These are phyloP conservation scores for Hypomecis punctinalis DNA, from an alignment of 2,888 invertebrate genomes.

Conservation along the genomic window DNA sequence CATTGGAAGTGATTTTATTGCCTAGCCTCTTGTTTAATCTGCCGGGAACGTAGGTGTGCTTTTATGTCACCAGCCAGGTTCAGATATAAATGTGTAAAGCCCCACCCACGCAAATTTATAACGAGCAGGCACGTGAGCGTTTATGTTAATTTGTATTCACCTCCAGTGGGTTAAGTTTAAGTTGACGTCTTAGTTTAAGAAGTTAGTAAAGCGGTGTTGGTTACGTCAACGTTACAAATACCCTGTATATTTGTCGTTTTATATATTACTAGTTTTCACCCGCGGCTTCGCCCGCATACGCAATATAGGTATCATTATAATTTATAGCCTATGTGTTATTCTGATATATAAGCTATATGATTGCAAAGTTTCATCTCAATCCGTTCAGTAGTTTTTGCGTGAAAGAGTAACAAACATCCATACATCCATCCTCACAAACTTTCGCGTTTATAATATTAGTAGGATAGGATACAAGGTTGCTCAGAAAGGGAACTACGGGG, in stretches of 20 bases:
- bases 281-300: no score
- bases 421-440: no score
- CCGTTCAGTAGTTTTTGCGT: no score
- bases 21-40: constrained; percentile 12
- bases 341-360: no score
- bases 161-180: constrained; percentile 27
- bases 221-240: not conserved
- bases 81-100: constrained; percentile 20
- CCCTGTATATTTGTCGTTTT: not conserved
- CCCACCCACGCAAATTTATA: constrained; percentile 29
- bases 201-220: constrained; percentile 1
- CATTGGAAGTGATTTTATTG: constrained; percentile 16
- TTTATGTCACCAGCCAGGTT: constrained; percentile 12
- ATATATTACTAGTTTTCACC: no score
- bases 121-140: constrained; percentile 21
- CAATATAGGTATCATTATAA: no score
- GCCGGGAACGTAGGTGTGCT: constrained; percentile 20
- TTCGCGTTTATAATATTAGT: no score
- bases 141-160: constrained; percentile 33
- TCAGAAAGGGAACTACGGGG: no score
- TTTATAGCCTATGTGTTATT: no score
- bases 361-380: no score
- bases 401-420: no score
- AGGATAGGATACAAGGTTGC: no score
- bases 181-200: constrained; percentile 26